phyloP scores from a whole-genome alignment of 2,797 vertebrate species.

The Coluber constrictor region DNA sequence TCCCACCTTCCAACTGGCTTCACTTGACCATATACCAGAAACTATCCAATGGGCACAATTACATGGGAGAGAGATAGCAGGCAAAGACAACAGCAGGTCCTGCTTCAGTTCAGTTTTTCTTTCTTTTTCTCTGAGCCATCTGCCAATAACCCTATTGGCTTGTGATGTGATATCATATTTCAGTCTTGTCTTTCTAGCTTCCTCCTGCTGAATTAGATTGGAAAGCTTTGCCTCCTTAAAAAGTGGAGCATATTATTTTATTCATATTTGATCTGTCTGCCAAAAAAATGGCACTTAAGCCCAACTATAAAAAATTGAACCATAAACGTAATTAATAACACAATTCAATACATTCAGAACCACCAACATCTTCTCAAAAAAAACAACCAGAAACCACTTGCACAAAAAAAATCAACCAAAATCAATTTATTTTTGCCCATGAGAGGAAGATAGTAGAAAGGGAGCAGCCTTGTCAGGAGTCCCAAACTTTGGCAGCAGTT shows the following conservation, averaged over 20 bases:
- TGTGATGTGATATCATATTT: background rate
- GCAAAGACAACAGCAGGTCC: background rate
- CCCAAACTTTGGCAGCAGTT: background rate
- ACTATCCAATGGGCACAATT: background rate
- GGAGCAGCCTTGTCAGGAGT: background rate
- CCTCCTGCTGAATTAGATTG: background rate
- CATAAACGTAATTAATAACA: background rate
- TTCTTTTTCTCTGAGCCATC: background rate
- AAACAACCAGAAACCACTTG: background rate
- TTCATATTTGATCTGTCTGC: background rate
- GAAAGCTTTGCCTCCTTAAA: background rate
- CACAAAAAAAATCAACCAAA: background rate
- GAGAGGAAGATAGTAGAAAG: background rate
- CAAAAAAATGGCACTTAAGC: background rate
- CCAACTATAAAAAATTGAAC: background rate
- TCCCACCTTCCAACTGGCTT: background rate
- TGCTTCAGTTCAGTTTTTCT: background rate
- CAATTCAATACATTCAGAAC: background rate
- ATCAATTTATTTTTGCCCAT: background rate
- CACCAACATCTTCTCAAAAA: background rate
- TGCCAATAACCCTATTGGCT: background rate
- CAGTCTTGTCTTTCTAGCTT: background rate
- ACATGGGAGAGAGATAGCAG: background rate
- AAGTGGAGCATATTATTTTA: background rate
- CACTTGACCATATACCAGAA: background rate